Evolutionary conservation across 2,113 vertebrate species (phyloP).

Genomic region (Python bivittatus): DNA sequence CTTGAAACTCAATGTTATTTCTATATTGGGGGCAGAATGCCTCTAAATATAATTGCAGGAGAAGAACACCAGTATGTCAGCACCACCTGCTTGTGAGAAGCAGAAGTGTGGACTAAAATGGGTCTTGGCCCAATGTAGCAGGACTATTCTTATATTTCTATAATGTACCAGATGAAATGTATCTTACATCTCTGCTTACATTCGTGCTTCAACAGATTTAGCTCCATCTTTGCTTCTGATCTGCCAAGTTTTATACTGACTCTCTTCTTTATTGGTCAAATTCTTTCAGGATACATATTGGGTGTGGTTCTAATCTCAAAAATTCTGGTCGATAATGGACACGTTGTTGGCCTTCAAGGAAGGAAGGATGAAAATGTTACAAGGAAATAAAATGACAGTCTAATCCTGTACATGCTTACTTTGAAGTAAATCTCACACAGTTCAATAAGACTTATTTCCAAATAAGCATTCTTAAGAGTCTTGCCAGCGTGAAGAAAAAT

Average conservation of each 20-base stretch:
- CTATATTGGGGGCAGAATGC: neutral
- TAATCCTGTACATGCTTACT: neutral
- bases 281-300: neutral
- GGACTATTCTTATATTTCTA: neutral
- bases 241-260: neutral
- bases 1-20: neutral
- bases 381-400: neutral
- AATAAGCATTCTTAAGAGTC: neutral
- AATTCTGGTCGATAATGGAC: neutral
- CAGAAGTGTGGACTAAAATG: neutral
- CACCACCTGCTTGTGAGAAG: neutral
- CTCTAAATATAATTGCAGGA: neutral
- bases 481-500: neutral
- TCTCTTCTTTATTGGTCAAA: neutral
- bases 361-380: neutral
- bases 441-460: neutral
- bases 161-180: neutral
- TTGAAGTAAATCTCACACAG: neutral
- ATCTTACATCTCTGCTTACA: neutral
- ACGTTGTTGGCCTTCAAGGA: neutral
- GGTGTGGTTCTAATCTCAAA: neutral
- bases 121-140: neutral
- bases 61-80: neutral
- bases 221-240: neutral
- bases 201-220: neutral